These are phyloP conservation scores for Meriones psammophilus DNA, from an alignment of 2,797 vertebrate species.

Conservation along the genomic window DNA sequence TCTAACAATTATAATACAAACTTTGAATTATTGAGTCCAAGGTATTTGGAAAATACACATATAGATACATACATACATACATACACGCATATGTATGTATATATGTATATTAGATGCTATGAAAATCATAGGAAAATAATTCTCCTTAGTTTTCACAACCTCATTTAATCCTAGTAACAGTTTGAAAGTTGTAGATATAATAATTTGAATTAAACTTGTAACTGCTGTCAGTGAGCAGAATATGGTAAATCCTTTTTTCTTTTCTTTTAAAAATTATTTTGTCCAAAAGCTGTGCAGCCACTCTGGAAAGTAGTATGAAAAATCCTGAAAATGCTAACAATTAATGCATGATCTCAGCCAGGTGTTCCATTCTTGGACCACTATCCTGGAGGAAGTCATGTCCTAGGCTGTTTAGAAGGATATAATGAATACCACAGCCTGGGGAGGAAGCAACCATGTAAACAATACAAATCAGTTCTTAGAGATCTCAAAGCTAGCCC, in stretches of 20 bases:
- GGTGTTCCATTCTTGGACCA: too few species aligned
- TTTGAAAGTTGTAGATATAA: conserved; percentile 3
- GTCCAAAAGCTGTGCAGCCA: not conserved
- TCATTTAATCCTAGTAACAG: conserved; percentile 45
- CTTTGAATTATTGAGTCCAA: conserved; percentile 10
- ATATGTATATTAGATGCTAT: not conserved
- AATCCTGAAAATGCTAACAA: not conserved
- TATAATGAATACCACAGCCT: not conserved
- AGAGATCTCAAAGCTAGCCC: not conserved
- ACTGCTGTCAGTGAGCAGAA: not conserved
- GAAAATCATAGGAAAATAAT: conserved; percentile 14
- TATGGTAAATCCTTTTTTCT: not conserved
- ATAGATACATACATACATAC: not conserved
- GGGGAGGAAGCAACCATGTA: not conserved
- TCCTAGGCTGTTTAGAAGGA: not conserved
- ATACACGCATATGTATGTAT: not conserved
- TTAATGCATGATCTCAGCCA: not conserved
- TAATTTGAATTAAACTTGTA: conserved; percentile 36
- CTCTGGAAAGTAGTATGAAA: not conserved
- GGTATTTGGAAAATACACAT: not conserved
- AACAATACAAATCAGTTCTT: not conserved
- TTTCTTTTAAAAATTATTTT: not conserved
- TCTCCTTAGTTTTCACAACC: conserved; percentile 11
- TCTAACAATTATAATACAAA: not conserved
- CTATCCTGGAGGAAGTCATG: not conserved